These are phyloP conservation scores for Fistularia commersonii DNA, from an alignment of 2,797 vertebrate species.

Conservation along the genomic window DNA sequence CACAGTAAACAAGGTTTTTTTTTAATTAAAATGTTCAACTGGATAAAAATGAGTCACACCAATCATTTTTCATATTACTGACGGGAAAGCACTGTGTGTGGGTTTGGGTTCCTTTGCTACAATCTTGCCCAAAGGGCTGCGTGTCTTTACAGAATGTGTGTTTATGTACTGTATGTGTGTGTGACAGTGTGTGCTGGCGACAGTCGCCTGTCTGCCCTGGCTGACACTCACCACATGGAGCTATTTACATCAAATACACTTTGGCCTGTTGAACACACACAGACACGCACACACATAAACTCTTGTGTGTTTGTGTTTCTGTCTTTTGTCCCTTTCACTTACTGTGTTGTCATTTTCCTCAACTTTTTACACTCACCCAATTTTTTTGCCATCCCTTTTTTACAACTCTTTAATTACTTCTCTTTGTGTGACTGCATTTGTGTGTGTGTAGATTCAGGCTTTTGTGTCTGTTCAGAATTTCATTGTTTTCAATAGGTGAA, in stretches of 20 bases:
- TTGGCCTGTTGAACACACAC: constrained; percentile 32
- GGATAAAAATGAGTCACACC: constrained; percentile 18
- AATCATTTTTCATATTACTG: constrained; percentile 20
- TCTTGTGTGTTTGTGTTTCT: constrained; percentile 13
- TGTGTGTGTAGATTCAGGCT: constrained; percentile 37
- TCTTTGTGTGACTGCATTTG: constrained; percentile 33
- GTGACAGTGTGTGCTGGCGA: constrained; percentile 49
- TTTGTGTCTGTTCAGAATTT: constrained; percentile 58
- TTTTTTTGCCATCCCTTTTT: constrained; percentile 29
- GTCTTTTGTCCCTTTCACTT: constrained; percentile 40
- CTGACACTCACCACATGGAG: constrained; percentile 67
- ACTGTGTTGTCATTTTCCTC: background rate
- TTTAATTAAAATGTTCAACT: constrained; percentile 9
- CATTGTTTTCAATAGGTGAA: constrained; percentile 75
- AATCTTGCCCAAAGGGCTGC: constrained; percentile 46
- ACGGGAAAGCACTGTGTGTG: constrained; percentile 30
- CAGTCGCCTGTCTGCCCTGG: constrained; percentile 64
- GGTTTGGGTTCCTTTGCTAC: constrained; percentile 45
- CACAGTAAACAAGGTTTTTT: background rate
- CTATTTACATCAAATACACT: constrained; percentile 66
- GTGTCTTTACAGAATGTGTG: constrained; percentile 23
- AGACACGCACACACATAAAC: constrained; percentile 10
- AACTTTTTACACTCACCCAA: background rate
- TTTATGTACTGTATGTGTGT: constrained; percentile 25
- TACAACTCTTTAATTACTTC: constrained; percentile 36